Evolutionary conservation across 2,113 vertebrate genomes (phyloP), one percentile per base, ranked within the genome.

Genomic region (Calidris pygmaea): DNA sequence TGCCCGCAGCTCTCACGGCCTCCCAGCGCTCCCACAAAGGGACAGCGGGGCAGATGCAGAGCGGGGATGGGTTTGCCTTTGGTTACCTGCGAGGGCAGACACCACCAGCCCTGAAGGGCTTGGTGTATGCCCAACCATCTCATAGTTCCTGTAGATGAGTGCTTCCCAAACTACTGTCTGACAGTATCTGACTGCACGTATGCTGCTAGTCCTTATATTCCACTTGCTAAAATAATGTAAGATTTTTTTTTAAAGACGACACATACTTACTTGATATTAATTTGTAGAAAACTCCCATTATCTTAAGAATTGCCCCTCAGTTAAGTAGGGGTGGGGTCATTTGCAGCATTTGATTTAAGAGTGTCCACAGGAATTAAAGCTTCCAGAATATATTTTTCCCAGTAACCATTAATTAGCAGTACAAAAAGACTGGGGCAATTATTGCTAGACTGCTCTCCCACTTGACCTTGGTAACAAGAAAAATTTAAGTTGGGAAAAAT

Each of bases 11-110:
- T 84, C 87, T 39, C 93, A 52, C 50, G 30, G 94, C 95, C 95
- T 92, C 91, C 45, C 75, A 91, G 85, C 95, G 96, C 94, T 88
- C 87, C 93, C 32, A 12, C 27, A 89, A 91, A 97, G 96, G 97
- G 95, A 92, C 82, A 97, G 96, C 78, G 80, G 97, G 98, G 98
- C 98, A 98, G 98, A 85, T 97, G 96, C 98, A 97, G 97, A 95
- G 96, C 56, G 34, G 20, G 16, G 21, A 6, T 52, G 73, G 34
- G 22, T 26, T 66, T 56, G 60, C 65, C 35, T 63, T 37, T 43
- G 34, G 21, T 26, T 15, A 68, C 34, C 17, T 34, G n/a, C 1
- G 26, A 68, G 75, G 41, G 47, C 65, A 70, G 37, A 39, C 14
- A 35, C 17, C 21, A 30, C 16, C 34, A n/a, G 3, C 37, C 53